Percentiles rank a stretch among this genome's conserved stretches.
These are phyloP conservation scores for Sminthurinus signatus DNA, from an alignment of 1,140 invertebrate species.

Conservation along the genomic window DNA sequence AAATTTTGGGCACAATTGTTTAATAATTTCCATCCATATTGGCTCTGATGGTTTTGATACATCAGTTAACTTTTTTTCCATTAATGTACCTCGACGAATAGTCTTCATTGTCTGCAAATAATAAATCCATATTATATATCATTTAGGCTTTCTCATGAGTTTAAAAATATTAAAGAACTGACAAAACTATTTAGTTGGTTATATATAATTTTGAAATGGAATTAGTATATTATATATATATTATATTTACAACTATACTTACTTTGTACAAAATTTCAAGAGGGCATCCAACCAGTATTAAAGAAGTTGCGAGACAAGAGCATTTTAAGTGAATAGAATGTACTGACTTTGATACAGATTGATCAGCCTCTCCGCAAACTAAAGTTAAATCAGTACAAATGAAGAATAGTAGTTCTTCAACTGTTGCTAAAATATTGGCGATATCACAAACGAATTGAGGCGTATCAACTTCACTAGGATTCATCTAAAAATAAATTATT, in stretches of 20 bases:
- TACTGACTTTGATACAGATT: slow-evolving; percentile 25
- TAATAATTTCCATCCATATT: slow-evolving; percentile 29
- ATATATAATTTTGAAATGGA: not conserved
- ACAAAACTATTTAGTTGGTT: not conserved
- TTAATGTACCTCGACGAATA: slow-evolving; percentile 29
- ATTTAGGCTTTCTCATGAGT: no score
- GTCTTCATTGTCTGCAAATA: no score
- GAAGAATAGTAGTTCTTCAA: slow-evolving; percentile 36
- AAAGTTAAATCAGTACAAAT: slow-evolving; percentile 23
- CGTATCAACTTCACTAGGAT: slow-evolving; percentile 24
- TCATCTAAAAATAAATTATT: slow-evolving; percentile 27
- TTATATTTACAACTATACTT: no score
- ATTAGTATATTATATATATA: no score
- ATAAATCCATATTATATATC: no score
- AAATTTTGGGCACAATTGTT: slow-evolving; percentile 28
- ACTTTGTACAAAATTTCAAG: slow-evolving; percentile 66
- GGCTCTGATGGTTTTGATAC: slow-evolving; percentile 16
- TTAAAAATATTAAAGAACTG: slow-evolving; percentile 13
- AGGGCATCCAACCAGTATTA: slow-evolving; percentile 62
- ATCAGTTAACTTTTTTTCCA: slow-evolving; percentile 23
- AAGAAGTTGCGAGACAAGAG: slow-evolving; percentile 61
- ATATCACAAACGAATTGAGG: slow-evolving; percentile 35
- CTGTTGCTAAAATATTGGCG: slow-evolving; percentile 31
- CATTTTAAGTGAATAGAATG: slow-evolving; percentile 64
- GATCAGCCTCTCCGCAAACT: slow-evolving; percentile 33